Conservation (phyloP, 2,888 invertebrate species). For the Cheilosia scutellata region DNA sequence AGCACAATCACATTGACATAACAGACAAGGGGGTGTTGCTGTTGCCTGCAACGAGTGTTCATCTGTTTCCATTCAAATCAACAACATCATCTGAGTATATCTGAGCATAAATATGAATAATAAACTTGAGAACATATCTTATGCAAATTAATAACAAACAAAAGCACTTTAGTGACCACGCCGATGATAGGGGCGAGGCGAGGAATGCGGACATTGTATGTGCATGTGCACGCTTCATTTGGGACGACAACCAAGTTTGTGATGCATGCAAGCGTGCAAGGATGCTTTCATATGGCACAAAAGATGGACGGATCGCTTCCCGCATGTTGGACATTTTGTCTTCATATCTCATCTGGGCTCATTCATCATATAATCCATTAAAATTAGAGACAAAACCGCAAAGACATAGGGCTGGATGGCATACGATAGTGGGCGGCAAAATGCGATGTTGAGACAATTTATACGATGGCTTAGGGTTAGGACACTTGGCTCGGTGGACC, state of each 20-base stretch:
- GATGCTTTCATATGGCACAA: constrained; percentile 28
- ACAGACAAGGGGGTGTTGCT: constrained; percentile 13
- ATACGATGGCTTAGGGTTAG: constrained; percentile 66
- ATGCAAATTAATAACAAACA: constrained; percentile 74
- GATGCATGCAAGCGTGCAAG: constrained; percentile 57
- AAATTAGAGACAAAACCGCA: constrained; percentile 70
- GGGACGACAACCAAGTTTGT: constrained; percentile 48
- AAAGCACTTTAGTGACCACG: constrained; percentile 64
- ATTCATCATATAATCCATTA: constrained; percentile 74
- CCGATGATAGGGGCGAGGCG: background rate
- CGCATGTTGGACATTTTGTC: constrained; percentile 60
- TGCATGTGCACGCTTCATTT: constrained; percentile 48
- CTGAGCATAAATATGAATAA: constrained; percentile 61
- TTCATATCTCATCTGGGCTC: constrained; percentile 71
- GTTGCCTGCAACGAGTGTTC: background rate
- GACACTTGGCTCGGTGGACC: constrained; percentile 52
- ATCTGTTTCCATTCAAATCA: constrained; percentile 41
- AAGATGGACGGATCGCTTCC: background rate
- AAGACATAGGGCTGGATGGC: constrained; percentile 52
- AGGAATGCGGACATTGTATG: background rate
- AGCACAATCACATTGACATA: constrained; percentile 29
- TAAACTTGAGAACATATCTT: constrained; percentile 62
- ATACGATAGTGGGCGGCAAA: constrained; percentile 11
- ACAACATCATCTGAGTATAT: constrained; percentile 43
- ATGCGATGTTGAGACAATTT: constrained; percentile 47